Percentiles rank a stretch among this genome's conserved stretches.
Conservation (phyloP, 2,113 vertebrate species). For the Aramus guarauna region DNA sequence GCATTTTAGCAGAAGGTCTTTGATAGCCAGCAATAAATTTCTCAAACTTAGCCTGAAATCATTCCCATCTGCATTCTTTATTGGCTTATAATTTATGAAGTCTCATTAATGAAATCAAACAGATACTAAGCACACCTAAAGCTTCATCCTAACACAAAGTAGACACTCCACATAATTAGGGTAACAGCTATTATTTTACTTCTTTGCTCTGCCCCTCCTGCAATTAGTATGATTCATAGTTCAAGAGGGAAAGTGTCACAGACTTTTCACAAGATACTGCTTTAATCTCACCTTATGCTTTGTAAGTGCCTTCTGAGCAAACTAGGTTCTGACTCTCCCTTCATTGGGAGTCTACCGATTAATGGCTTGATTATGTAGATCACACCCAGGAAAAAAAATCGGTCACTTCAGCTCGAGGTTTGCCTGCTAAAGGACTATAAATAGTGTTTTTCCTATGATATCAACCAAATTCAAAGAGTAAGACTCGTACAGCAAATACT, state of each 20-base stretch:
- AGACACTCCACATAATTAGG: constrained; percentile 31
- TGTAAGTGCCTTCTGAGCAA: not conserved
- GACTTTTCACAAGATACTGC: not conserved
- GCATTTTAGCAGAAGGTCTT: constrained; percentile 35
- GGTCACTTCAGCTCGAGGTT: not conserved
- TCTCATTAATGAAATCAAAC: constrained; percentile 39
- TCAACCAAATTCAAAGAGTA: not conserved
- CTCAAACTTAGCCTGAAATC: constrained; percentile 12
- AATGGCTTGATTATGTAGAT: not conserved
- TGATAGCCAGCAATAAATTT: constrained; percentile 37
- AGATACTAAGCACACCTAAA: constrained; percentile 47
- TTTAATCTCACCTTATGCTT: not conserved
- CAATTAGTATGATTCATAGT: constrained; percentile 24
- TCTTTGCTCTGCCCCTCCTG: not conserved
- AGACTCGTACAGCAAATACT: not conserved
- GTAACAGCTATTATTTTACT: constrained; percentile 49
- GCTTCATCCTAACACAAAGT: constrained; percentile 28
- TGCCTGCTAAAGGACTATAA: not conserved
- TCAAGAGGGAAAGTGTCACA: constrained; percentile 28
- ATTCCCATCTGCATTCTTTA: constrained; percentile 31
- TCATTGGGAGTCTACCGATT: not conserved
- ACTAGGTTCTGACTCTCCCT: not conserved
- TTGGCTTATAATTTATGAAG: constrained; percentile 36
- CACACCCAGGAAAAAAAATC: not conserved
- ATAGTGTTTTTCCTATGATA: not conserved